A percentile compares a stretch with the other conserved stretches of the same genome.
Evolutionary conservation across 2,888 invertebrate species (phyloP).

Genomic region (Latheticus oryzae): DNA sequence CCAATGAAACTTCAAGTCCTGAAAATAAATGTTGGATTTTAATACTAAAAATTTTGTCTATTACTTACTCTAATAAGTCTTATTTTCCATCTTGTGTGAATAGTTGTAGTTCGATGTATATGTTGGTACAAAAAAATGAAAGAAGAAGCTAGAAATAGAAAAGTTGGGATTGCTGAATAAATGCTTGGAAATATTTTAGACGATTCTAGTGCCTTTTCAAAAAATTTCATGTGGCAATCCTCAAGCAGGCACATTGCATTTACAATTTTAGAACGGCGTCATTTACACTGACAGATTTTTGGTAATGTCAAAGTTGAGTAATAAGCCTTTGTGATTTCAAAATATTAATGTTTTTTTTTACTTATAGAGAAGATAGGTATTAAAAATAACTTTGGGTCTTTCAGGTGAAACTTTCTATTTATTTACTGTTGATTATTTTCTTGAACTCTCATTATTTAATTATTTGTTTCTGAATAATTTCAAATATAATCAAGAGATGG

Average conservation of each 20-base stretch:
- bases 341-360: no score
- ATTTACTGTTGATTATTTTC: no score
- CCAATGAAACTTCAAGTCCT: slow-evolving; percentile 61
- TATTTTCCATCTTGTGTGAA: slow-evolving; percentile 50
- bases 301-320: slow-evolving; percentile 9
- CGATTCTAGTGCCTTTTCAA: slow-evolving; percentile 37
- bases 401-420: no score
- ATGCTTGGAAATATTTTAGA: slow-evolving; percentile 32
- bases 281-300: slow-evolving; percentile 35
- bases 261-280: slow-evolving; percentile 5
- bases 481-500: no score
- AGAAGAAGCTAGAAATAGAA: slow-evolving; percentile 50
- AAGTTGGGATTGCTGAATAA: slow-evolving; percentile 49
- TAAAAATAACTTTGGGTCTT: no score
- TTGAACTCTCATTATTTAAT: no score
- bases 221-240: slow-evolving; percentile 46
- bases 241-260: slow-evolving; percentile 12
- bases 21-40: slow-evolving; percentile 35
- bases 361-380: no score
- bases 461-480: no score
- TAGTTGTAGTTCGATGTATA: slow-evolving; percentile 47
- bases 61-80: slow-evolving; percentile 51
- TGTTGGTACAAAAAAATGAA: slow-evolving; percentile 51
- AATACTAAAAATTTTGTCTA: slow-evolving; percentile 1
- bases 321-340: no score